Conservation (phyloP, 2,888 invertebrate species). For the Cephus runcator region DNA sequence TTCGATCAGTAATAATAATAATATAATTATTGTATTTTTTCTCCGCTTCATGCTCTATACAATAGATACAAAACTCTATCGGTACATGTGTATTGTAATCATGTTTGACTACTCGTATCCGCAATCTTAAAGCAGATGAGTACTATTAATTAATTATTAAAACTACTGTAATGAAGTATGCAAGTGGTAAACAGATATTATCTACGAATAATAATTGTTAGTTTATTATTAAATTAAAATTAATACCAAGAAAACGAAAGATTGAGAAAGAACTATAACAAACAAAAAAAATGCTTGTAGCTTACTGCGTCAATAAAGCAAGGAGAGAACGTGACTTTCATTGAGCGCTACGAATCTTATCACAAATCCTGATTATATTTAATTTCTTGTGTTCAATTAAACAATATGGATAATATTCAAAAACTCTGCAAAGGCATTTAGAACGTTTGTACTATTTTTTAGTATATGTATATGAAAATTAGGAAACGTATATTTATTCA, state of each 20-base stretch:
- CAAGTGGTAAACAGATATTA: constrained; percentile 48
- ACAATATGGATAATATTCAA: not conserved
- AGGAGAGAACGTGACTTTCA: constrained; percentile 32
- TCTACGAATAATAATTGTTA: constrained; percentile 49
- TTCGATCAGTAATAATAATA: constrained; percentile 31
- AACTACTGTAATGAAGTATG: constrained; percentile 48
- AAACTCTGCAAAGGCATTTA: not conserved
- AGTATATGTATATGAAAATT: not conserved
- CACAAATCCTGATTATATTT: no score
- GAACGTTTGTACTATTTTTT: not conserved
- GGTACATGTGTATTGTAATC: constrained; percentile 47
- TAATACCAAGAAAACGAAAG: constrained; percentile 13
- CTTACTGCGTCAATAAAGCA: constrained; percentile 22
- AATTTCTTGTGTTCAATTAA: no score
- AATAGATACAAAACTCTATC: constrained; percentile 30
- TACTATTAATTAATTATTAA: constrained; percentile 37
- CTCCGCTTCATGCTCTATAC: constrained; percentile 55
- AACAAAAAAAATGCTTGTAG: constrained; percentile 18
- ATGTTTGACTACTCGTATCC: constrained; percentile 44
- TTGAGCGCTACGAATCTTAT: not conserved
- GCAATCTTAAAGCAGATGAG: constrained; percentile 27
- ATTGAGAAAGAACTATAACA: constrained; percentile 1
- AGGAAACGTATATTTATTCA: not conserved
- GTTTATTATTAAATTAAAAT: constrained; percentile 45
- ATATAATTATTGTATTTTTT: constrained; percentile 46